phyloP scores from a whole-genome alignment of 2,888 invertebrate genomes.

The Stenurella melanura region DNA sequence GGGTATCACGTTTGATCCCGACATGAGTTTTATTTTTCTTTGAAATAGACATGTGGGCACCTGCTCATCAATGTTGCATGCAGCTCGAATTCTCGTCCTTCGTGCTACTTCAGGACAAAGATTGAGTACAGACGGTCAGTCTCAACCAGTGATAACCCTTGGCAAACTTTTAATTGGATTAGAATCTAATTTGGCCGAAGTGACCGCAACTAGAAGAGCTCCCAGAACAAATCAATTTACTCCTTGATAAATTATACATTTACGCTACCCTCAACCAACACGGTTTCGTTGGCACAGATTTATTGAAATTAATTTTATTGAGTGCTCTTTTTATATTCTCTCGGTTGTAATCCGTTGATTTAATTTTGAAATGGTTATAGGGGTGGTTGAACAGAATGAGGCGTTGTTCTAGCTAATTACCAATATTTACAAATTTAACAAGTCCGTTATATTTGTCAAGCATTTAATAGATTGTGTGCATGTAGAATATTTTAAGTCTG shows the following conservation, averaged over 20 bases:
- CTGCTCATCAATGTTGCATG: slow-evolving; percentile 69
- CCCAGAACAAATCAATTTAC: slow-evolving; percentile 70
- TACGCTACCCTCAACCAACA: slow-evolving; percentile 47
- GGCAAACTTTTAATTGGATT: slow-evolving; percentile 74
- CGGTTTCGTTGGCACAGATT: slow-evolving; percentile 54
- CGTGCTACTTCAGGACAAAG: slow-evolving; percentile 44
- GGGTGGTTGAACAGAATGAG: not conserved
- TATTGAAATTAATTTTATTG: slow-evolving; percentile 58
- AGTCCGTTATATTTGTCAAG: not conserved
- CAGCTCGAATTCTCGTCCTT: slow-evolving; percentile 44
- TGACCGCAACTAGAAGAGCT: slow-evolving; percentile 69
- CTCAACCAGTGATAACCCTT: slow-evolving; percentile 64
- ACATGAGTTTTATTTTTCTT: slow-evolving; percentile 63
- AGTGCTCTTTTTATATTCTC: slow-evolving; percentile 54
- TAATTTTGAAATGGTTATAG: slow-evolving; percentile 22
- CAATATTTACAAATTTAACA: not conserved
- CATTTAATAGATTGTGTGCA: not conserved
- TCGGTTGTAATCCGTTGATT: slow-evolving; percentile 27
- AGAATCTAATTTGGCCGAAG: slow-evolving; percentile 74
- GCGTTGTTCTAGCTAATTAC: slow-evolving; percentile 21
- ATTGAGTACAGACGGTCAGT: slow-evolving; percentile 60
- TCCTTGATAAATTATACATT: slow-evolving; percentile 66
- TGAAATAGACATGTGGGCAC: slow-evolving; percentile 56
- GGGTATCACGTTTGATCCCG: slow-evolving; percentile 43
- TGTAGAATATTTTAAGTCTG: not conserved